Base-by-base conservation (phyloP, 2,888 invertebrate genomes). In the Psylliodes chrysocephalus region DNA sequence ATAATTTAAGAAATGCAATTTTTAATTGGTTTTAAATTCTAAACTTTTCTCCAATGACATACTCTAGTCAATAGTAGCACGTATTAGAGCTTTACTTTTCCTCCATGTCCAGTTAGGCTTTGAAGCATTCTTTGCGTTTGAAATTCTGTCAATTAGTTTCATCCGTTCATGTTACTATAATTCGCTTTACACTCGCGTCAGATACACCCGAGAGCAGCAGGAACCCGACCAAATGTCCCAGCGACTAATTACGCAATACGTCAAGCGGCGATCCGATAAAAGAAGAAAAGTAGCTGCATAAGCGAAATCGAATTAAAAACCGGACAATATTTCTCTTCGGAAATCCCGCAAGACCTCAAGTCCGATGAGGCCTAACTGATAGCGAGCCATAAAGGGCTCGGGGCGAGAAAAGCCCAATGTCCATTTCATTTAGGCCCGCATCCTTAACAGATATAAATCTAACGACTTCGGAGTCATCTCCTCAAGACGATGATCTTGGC, bases 401-500 rank as follows among this genome's bases (percentile, higher is more conserved):
- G 60, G 60, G 69, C 68, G 67, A 69, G 69, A 69, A 70, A 70
- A 71, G 68, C 60, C 69, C 68, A 66, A 71, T 69, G 73, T 73
- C 73, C 72, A 72, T 73, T 72, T 68, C 69, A 70, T 71, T 72
- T 70, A 66, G 69, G 64, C 67, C 66, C 68, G 69, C 69, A 70
- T 72, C 72, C 72, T 70, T 67, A 71, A 68, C 71, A 66, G 75
- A 75, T 75, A 76, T 76, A 74, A 76, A 76, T 76, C 76, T 76
- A 73, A 73, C 71, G 64, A 64, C 63, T 54, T 38, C 49, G 60
- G 38, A 64, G 62, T 62, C 67, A 64, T 64, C 64, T 64, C 55
- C 55, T 64, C 54, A 55, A 67, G 64, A 60, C 56, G 47, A 44
- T 52, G 55, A 62, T 64, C 67, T 67, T 49, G 38, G 51, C 55